Evolutionary conservation across 2,113 vertebrate genomes (phyloP).

Genomic region (Aplodontia rufa): DNA sequence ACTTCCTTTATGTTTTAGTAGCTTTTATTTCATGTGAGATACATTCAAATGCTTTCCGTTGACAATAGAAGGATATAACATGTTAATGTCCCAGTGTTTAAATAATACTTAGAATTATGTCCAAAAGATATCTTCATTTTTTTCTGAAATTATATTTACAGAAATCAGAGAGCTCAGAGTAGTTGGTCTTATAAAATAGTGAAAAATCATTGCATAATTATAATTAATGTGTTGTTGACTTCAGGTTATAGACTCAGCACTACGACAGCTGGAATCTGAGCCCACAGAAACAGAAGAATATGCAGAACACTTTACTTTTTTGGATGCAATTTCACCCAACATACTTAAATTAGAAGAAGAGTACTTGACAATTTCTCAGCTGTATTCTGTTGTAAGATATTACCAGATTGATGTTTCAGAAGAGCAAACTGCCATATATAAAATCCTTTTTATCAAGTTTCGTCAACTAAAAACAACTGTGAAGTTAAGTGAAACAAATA

Average conservation of each 20-base stretch:
- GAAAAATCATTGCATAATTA: neutral
- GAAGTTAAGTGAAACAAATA: slow-evolving; percentile 72
- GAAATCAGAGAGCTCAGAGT: neutral
- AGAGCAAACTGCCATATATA: slow-evolving; percentile 78
- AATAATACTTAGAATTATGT: slow-evolving; percentile 5
- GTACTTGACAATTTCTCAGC: slow-evolving; percentile 61
- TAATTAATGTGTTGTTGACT: slow-evolving; percentile 49
- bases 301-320: slow-evolving; percentile 78
- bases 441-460: slow-evolving; percentile 75
- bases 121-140: neutral
- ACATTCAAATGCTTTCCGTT: neutral
- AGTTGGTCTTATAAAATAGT: neutral
- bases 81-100: neutral
- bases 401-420: slow-evolving; percentile 75
- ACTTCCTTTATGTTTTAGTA: neutral
- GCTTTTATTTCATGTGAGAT: neutral
- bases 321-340: slow-evolving; percentile 68
- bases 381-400: slow-evolving; percentile 73
- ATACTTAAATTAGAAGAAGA: slow-evolving; percentile 75
- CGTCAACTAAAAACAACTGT: slow-evolving; percentile 76
- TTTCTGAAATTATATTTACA: neutral
- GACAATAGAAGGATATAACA: neutral
- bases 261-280: slow-evolving; percentile 68
- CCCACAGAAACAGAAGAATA: slow-evolving; percentile 79
- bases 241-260: slow-evolving; percentile 75